These are phyloP conservation scores for Sebastes wilsoni DNA, from an alignment of 2,797 vertebrate species.

Conservation along the genomic window DNA sequence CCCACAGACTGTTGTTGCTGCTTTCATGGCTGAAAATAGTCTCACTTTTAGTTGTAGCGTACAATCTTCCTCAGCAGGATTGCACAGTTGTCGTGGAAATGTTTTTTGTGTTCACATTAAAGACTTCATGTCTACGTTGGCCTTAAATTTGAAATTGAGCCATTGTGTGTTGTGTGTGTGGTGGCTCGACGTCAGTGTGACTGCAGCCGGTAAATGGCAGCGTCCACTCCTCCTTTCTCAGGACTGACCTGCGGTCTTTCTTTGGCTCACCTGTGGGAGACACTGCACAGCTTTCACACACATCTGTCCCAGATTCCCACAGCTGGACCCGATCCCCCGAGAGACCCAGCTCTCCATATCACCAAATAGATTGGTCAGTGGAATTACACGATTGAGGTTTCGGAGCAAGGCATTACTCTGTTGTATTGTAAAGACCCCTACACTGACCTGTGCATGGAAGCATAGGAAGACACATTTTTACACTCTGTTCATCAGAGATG, in stretches of 20 bases:
- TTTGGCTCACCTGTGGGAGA: slow-evolving; percentile 20
- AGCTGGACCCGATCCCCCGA: slow-evolving; percentile 46
- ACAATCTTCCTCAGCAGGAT: not conserved
- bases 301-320: slow-evolving; percentile 32
- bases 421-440: slow-evolving; percentile 70
- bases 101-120: not conserved
- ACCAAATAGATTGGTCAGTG: slow-evolving; percentile 75
- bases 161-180: not conserved
- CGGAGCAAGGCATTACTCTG: slow-evolving; percentile 54
- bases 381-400: slow-evolving; percentile 77
- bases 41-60: not conserved
- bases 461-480: slow-evolving; percentile 67
- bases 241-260: slow-evolving; percentile 11
- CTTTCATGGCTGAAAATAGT: not conserved
- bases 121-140: not conserved
- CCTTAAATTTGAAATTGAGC: not conserved
- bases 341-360: slow-evolving; percentile 66
- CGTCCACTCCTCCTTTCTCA: not conserved
- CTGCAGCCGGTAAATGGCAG: slow-evolving; percentile 23
- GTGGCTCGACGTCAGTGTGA: not conserved
- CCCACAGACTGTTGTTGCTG: not conserved
- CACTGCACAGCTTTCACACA: slow-evolving; percentile 7
- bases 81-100: not conserved
- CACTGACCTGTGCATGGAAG: slow-evolving; percentile 80
- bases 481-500: slow-evolving; percentile 76